A percentile compares a stretch with the other conserved stretches of the same genome.
These are phyloP conservation scores for Hylaea fasciaria DNA, from an alignment of 2,888 invertebrate genomes.

Conservation along the genomic window DNA sequence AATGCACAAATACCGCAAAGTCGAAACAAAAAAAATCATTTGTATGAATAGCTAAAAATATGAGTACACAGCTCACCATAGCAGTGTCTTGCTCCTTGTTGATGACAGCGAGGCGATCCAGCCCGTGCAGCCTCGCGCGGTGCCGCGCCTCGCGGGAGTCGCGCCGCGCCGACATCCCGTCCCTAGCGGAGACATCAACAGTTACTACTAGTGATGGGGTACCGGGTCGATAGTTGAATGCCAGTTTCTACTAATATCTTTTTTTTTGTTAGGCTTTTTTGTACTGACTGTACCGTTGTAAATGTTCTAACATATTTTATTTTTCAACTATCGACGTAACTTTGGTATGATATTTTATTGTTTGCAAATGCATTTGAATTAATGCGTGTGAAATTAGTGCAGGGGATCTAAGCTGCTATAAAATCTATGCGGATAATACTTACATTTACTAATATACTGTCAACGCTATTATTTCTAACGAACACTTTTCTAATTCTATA, in stretches of 20 bases:
- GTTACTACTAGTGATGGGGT: conserved; percentile 5
- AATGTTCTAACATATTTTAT: not conserved
- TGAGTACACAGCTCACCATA: conserved; percentile 64
- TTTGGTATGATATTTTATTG: conserved; percentile 20
- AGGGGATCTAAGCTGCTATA: conserved; percentile 33
- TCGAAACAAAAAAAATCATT: too few species aligned
- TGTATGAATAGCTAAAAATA: too few species aligned
- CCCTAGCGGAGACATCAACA: conserved; percentile 51
- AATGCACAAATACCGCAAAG: too few species aligned
- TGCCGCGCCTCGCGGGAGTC: conserved; percentile 67
- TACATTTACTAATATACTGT: conserved; percentile 19
- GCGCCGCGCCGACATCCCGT: conserved; percentile 73
- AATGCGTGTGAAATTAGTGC: conserved; percentile 39
- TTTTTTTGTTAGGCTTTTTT: too few species aligned
- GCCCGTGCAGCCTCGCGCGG: conserved; percentile 67
- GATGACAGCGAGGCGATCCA: conserved; percentile 75
- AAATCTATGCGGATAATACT: conserved; percentile 14
- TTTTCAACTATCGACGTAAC: conserved; percentile 21
- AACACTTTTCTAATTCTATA: not conserved
- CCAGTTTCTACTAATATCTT: not conserved
- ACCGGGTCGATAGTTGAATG: conserved; percentile 19
- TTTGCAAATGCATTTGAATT: conserved; percentile 28
- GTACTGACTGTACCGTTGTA: too few species aligned
- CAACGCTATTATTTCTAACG: too few species aligned
- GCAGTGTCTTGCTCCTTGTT: conserved; percentile 78